phyloP scores from a whole-genome alignment of 2,888 invertebrate genomes.

The Cephalotes varians region DNA sequence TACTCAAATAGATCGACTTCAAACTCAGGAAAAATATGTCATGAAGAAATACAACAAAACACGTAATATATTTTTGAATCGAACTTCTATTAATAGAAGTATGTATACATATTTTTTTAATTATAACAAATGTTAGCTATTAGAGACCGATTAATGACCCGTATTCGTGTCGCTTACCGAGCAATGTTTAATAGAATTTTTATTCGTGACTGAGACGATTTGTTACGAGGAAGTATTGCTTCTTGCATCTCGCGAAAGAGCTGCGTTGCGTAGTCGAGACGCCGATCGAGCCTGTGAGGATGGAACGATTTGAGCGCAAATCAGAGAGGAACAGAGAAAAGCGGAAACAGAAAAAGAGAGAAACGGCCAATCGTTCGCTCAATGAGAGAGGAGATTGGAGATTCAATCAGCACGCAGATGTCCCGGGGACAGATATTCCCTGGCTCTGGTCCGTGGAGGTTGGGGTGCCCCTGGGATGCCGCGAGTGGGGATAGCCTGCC shows the following conservation, averaged over 20 bases:
- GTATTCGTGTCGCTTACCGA: conserved; percentile 35
- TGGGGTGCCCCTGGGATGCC: conserved; percentile 71
- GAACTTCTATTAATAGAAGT: neutral
- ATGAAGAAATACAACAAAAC: neutral
- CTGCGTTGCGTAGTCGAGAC: conserved; percentile 40
- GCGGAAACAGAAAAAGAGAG: conserved; percentile 74
- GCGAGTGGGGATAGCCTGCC: conserved; percentile 65
- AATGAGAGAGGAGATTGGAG: conserved; percentile 84
- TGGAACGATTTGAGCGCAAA: conserved; percentile 68
- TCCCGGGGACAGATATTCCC: conserved; percentile 86
- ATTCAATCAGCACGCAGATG: conserved; percentile 86
- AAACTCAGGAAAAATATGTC: too few species aligned
- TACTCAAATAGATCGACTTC: neutral
- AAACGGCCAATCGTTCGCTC: conserved; percentile 80
- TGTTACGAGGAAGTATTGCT: conserved; percentile 49
- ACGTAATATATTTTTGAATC: neutral
- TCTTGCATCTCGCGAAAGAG: conserved; percentile 42
- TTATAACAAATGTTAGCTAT: neutral
- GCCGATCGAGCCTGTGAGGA: conserved; percentile 53
- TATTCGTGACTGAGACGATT: conserved; percentile 46
- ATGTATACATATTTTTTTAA: neutral
- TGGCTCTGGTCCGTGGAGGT: conserved; percentile 80
- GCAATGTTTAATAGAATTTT: conserved; percentile 58
- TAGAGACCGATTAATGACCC: conserved; percentile 57
- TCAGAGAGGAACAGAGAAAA: conserved; percentile 36